Evolutionary conservation across 2,113 vertebrate genomes (phyloP).

Genomic region (Murina feae): DNA sequence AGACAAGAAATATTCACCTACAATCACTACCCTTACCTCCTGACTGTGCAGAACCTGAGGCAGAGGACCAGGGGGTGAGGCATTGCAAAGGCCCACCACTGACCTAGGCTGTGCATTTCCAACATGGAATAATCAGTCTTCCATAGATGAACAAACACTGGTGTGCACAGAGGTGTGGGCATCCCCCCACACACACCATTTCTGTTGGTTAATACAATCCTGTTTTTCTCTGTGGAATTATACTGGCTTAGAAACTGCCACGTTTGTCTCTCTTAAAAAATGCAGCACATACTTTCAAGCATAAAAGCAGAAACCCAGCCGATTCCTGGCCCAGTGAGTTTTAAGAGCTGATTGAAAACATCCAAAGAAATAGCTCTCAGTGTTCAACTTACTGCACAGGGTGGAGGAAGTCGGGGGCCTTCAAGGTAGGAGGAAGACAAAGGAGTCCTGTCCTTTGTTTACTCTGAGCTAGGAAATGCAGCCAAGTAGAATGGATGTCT

Average conservation of each 20-base stretch:
- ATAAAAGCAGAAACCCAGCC: conserved; percentile 34
- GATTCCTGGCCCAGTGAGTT: conserved; percentile 35
- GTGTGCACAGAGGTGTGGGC: neutral
- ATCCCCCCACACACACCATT: neutral
- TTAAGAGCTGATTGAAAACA: conserved; percentile 66
- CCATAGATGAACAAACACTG: neutral
- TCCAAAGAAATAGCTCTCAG: conserved; percentile 47
- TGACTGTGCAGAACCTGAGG: neutral
- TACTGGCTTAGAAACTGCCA: conserved; percentile 55
- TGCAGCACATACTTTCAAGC: conserved; percentile 41
- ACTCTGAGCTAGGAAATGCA: neutral
- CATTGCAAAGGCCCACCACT: neutral
- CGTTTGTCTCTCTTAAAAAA: conserved; percentile 66
- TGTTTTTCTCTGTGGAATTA: conserved; percentile 56
- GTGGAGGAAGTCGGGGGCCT: neutral
- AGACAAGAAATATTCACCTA: neutral
- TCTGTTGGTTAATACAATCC: conserved; percentile 29
- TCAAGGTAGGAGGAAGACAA: neutral
- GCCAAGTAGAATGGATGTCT: neutral
- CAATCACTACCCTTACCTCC: neutral
- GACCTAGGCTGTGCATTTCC: neutral
- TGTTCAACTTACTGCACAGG: conserved; percentile 16
- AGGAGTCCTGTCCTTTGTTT: neutral
- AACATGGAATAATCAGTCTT: conserved; percentile 9
- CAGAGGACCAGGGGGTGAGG: neutral